Evolutionary conservation across 30 jellyfish, hydroid and myxozoan genomes (phyloP).

Genomic region (Aurelia coerulea): DNA sequence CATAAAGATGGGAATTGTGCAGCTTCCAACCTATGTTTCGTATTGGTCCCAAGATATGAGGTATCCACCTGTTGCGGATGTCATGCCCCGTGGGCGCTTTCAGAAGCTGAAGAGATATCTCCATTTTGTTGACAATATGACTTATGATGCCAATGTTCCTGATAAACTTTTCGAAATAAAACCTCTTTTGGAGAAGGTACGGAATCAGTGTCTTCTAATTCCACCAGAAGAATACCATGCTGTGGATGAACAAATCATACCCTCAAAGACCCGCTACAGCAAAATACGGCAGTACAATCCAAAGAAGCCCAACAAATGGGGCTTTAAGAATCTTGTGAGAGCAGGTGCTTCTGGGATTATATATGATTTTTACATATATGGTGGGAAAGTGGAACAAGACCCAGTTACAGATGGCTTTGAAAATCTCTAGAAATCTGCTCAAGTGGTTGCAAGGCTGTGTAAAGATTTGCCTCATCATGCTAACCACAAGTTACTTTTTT

Average conservation of each 20-base stretch:
- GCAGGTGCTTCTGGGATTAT: conserved; percentile 74
- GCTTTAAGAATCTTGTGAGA: conserved; percentile 67
- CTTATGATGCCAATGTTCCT: conserved; percentile 3
- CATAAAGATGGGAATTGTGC: too few relatives aligned
- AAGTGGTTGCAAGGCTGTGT: conserved; percentile 72
- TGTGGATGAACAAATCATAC: too few relatives aligned
- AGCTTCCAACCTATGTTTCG: too few relatives aligned
- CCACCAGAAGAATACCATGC: conserved; percentile 68
- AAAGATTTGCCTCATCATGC: conserved; percentile 43
- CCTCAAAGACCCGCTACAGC: conserved; percentile 55
- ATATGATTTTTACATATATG: too few relatives aligned
- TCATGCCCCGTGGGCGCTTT: too few relatives aligned
- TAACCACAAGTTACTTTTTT: conserved; percentile 42
- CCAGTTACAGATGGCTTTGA: too few relatives aligned
- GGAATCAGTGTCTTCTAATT: conserved; percentile 25
- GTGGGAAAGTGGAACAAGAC: too few relatives aligned
- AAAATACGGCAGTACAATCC: conserved; percentile 67
- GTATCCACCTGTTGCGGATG: too few relatives aligned
- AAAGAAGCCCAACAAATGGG: too few relatives aligned
- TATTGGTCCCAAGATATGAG: too few relatives aligned
- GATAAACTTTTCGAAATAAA: conserved; percentile 51
- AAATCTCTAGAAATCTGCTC: conserved; percentile 64
- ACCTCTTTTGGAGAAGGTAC: conserved; percentile 31
- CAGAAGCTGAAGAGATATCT: conserved; percentile 35
- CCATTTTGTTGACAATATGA: conserved; percentile 63